phyloP scores from a whole-genome alignment of 2,113 vertebrate species.

The Todiramphus saurophagus region DNA sequence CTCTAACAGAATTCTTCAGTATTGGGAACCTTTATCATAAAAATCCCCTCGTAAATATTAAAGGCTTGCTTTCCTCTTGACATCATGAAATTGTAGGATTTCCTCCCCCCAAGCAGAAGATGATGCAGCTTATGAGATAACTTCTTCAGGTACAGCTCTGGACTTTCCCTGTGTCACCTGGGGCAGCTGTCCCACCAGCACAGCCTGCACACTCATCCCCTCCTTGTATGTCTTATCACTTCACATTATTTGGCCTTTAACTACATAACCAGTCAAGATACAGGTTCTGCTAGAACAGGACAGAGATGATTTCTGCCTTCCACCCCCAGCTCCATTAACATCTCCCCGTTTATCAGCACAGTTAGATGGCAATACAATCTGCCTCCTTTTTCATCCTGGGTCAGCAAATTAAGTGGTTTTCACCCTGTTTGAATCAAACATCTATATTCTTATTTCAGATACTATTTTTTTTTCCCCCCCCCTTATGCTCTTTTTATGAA shows the following conservation, averaged over 20 bases:
- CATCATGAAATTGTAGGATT: neutral
- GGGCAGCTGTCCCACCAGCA: neutral
- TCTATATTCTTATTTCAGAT: neutral
- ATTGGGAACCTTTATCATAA: neutral
- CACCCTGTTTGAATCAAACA: neutral
- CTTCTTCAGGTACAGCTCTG: neutral
- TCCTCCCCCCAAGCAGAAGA: neutral
- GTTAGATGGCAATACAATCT: neutral
- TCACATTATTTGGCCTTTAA: neutral
- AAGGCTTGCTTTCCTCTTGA: neutral
- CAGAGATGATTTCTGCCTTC: neutral
- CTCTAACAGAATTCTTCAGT: neutral
- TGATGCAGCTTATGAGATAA: neutral
- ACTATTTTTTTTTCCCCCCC: no score
- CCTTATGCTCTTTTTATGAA: neutral
- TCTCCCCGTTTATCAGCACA: neutral
- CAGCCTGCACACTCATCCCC: neutral
- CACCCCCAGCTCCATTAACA: neutral
- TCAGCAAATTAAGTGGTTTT: neutral
- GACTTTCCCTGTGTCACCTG: neutral
- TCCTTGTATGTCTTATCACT: neutral
- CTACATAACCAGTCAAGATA: neutral
- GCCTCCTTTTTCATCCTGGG: neutral
- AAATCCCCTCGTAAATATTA: neutral
- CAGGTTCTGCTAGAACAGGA: neutral